Percentiles rank a stretch among this genome's conserved stretches.
Evolutionary conservation across 2,113 vertebrate genomes (phyloP).

Genomic region (Eonycteris spelaea): DNA sequence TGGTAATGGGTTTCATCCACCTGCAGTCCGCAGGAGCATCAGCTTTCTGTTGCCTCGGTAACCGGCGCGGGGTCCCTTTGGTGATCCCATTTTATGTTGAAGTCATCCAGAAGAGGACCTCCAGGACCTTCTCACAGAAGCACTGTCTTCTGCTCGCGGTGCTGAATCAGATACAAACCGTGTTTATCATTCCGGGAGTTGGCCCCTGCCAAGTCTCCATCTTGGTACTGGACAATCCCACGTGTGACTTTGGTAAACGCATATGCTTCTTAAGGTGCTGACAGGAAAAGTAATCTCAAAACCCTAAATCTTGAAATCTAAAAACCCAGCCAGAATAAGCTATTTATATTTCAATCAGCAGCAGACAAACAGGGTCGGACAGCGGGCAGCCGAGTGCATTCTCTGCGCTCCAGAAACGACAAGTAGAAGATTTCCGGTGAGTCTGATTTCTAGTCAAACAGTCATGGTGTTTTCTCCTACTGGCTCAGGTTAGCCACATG

Average conservation of each 20-base stretch:
- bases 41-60: not conserved
- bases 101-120: not conserved
- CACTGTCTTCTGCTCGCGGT: not conserved
- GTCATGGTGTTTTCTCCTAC: not conserved
- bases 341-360: not conserved
- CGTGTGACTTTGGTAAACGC: slow-evolving; percentile 55
- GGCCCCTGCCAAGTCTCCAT: slow-evolving; percentile 20
- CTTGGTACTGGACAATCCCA: slow-evolving; percentile 26
- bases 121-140: not conserved
- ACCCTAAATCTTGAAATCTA: not conserved
- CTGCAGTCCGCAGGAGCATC: not conserved
- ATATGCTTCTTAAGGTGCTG: slow-evolving; percentile 32
- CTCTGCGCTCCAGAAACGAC: not conserved
- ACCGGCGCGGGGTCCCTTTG: not conserved
- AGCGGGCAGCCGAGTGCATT: not conserved
- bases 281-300: slow-evolving; percentile 31
- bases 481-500: not conserved
- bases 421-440: not conserved
- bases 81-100: not conserved
- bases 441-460: not conserved
- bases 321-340: not conserved
- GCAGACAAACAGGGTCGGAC: not conserved
- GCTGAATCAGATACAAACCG: not conserved
- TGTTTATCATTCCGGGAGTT: not conserved
- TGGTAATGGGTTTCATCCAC: not conserved